Base-by-base conservation (phyloP, 2,888 invertebrate genomes). In the Callyntrura sp. region DNA sequence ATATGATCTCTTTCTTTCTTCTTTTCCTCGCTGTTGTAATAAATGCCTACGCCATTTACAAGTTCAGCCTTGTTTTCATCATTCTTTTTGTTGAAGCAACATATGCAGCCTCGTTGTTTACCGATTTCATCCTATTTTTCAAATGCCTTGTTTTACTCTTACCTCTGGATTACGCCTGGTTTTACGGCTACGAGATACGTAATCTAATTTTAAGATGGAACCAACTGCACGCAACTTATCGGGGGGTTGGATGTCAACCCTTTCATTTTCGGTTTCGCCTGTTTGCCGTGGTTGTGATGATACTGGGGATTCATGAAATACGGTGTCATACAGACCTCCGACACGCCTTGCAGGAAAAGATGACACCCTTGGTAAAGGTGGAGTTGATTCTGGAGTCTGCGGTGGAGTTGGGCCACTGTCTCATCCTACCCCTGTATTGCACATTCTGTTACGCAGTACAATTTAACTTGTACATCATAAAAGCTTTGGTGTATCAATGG, bases 401-500 rank as follows among this genome's bases (percentile, higher is more conserved):
- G 4, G n/a, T 35, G 0, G 35, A 55, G 1, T 3, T 84, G 0
- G 70, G 70, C 43, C 23, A 14, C 14, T 73, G 45, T 3, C 73
- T 84, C 17, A 14, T 92, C 60, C 85, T 93, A 0, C 92, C 93
- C 0, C 3, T 91, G 0, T 92, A 93, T 62, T 68, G 88, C 8
- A 68, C 87, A 20, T 88, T 90, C n/a, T 91, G 91, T 60, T 92
- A 91, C 90, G 91, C 82, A 0, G 57, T 92, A 20, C 55, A 78
- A 11, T 90, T 82, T 55, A 83, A 92, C 76, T 86, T 92, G 43
- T 28, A 90, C 25, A 17, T 88, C 9, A 68, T 91, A 11, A 70
- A 90, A 12, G 14, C 43, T 0, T 88, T 90, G 51, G 84, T 93
- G 0, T 87, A 90, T 25, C 55, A 81, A 23, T 68, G 91, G 8